Base-by-base conservation (phyloP, 2,888 invertebrate species). In the Acleris literana region DNA sequence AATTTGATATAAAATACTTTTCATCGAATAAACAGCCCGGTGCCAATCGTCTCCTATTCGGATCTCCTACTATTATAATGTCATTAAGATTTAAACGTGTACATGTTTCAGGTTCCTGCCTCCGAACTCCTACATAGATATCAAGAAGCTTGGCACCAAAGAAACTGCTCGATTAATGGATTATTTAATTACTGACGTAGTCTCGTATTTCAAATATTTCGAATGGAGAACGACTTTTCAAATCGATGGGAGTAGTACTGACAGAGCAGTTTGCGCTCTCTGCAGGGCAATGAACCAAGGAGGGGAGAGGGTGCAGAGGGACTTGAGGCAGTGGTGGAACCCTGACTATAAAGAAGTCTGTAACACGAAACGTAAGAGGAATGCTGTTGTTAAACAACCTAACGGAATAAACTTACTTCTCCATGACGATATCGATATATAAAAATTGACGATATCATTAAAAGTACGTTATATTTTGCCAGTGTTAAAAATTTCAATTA, bases 111-210 rank as follows among this genome's bases (percentile, higher is more conserved):
- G 73, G 46, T 73, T 73, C 57, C 66, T 74, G 6, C 74, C 74
- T n/a, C 70, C 72, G 2, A 51, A 70, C 20, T 72, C 71, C 0
- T 74, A 69, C 60, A 69, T 74, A 16, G 65, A 74, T 53, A 71
- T 62, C 3, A 20, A 49, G n/a, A 44, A 46, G n/a, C 63, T 70
- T 7, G 70, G 70, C 16, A 33, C 67, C 4, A 57, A 33, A 46
- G 13, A 25, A 25, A 25, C 57, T 1, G 57, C 57, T 0, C 25
- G 6, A 25, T 5, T 25, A 13, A 57, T 70, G 54, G 58, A 48
- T 4, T 48, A 63, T n/a, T 61, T 68, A 7, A 61, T 22, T 20
- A 17, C 17, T 0, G 71, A 72, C 46, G 13, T 60, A 2, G 61
- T 61, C 3, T 68, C 63, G 2, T 72, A 71, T 48, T 20, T 67